These are phyloP conservation scores for Cotesia glomerata DNA, from an alignment of 1,140 invertebrate species.

Conservation along the genomic window DNA sequence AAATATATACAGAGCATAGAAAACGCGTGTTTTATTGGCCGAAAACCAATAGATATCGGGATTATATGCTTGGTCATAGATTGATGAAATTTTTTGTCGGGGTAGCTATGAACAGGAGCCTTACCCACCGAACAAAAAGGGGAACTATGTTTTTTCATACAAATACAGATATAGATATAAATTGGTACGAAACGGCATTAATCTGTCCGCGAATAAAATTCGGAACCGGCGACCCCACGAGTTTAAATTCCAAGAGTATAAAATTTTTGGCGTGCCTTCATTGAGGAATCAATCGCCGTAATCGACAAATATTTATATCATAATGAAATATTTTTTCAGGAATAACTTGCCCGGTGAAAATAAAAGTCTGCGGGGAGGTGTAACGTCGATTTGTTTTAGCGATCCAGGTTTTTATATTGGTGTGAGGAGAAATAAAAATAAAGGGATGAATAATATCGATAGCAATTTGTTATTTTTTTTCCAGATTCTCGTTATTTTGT, in stretches of 20 bases:
- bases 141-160: not conserved
- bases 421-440: not conserved
- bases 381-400: too few relatives aligned
- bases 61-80: constrained; percentile 56
- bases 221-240: not conserved
- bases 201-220: too few relatives aligned
- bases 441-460: constrained; percentile 25
- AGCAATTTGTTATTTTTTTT: constrained; percentile 27
- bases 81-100: constrained; percentile 1
- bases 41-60: constrained; percentile 65
- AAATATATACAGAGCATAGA: constrained; percentile 39
- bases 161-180: not conserved
- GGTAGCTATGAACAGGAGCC: not conserved
- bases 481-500: constrained; percentile 31
- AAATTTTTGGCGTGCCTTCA: constrained; percentile 6
- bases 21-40: constrained; percentile 64
- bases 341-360: too few relatives aligned
- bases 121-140: not conserved
- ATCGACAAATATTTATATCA: not conserved
- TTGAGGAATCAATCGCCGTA: not conserved
- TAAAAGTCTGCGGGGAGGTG: not conserved
- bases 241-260: not conserved
- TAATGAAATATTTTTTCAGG: constrained; percentile 3
- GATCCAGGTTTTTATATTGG: too few relatives aligned
- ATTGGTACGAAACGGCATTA: too few relatives aligned